Base-by-base conservation (phyloP, 2,797 vertebrate species). In the Rhabdophis nuchalis region DNA sequence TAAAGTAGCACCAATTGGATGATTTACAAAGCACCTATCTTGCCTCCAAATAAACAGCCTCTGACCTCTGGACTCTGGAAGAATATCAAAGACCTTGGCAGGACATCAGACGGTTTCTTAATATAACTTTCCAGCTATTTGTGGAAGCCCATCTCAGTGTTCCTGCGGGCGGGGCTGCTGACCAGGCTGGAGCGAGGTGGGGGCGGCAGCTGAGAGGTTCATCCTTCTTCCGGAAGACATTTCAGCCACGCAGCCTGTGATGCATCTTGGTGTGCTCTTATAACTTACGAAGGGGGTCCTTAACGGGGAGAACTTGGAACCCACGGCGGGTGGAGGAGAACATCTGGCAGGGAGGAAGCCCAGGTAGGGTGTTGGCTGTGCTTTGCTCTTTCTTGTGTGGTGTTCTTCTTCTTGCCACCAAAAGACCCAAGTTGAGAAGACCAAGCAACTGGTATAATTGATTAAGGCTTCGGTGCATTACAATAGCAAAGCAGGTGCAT, bases 91-190 rank as follows among this genome's bases (percentile, higher is more conserved):
- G 94, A 95, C 93, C 93, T 95, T 96, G 95, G 96, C 96, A 96
- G 93, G 82, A 96, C 95, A 95, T 97, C 96, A 96, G 88, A 97
- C 91, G 91, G 20, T 68, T 90, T 95, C 94, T 93, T 93, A 95
- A 95, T 96, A 94, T 91, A 96, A 96, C 95, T 96, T 94, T 13
- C 20, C 89, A 82, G 92, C 94, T 96, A 94, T 97, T 94, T 95
- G 95, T 95, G 95, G 95, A 94, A 94, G 89, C 91, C 94, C 95
- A 95, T 93, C 93, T 95, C 87, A 0, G 0, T 96, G 94, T 95
- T 94, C 93, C 93, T 60, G 56, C 94, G 91, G n/a, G 92, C 11
- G 56, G 61, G 61, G 61, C 36, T 56, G 89, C 25, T 41, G 91
- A 41, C 64, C 36, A 8, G 61, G 56, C 29, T 36, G 29, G 89